Percentiles rank a stretch among this genome's conserved stretches.
phyloP scores from a whole-genome alignment of 1,140 invertebrate genomes.

The Tenebrio molitor region DNA sequence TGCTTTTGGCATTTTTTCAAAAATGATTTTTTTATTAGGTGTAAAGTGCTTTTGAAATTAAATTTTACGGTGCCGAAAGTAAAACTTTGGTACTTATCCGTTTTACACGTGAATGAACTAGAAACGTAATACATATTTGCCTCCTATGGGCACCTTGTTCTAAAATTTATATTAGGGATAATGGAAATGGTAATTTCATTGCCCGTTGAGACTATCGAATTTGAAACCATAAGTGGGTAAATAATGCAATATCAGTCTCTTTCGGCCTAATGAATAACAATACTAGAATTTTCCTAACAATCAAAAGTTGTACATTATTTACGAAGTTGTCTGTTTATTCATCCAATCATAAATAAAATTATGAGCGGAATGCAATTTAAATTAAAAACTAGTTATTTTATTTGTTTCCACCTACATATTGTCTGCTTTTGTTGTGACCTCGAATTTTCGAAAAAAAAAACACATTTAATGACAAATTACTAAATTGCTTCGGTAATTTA shows the following conservation, averaged over 20 bases:
- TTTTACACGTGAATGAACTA: too few species aligned
- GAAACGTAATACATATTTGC: background rate
- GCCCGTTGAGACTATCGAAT: slow-evolving; percentile 12
- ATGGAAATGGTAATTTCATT: slow-evolving; percentile 25
- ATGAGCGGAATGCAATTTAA: slow-evolving; percentile 31
- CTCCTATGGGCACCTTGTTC: background rate
- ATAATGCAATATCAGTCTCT: slow-evolving; percentile 9
- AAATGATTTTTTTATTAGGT: too few species aligned
- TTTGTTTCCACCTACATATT: slow-evolving; percentile 23
- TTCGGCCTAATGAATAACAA: background rate
- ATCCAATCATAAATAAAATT: too few species aligned
- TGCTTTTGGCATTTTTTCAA: too few species aligned
- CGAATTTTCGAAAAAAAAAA: slow-evolving; percentile 13
- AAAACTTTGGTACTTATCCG: too few species aligned
- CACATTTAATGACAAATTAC: slow-evolving; percentile 8
- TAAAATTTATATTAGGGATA: slow-evolving; percentile 11
- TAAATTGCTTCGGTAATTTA: slow-evolving; percentile 12
- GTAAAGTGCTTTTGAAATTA: too few species aligned
- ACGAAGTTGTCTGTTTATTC: background rate
- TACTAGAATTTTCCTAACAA: background rate
- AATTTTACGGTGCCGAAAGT: too few species aligned
- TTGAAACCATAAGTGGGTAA: slow-evolving; percentile 19
- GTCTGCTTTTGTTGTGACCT: slow-evolving; percentile 8
- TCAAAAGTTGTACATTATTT: background rate
- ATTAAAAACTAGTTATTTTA: slow-evolving; percentile 28